Evolutionary conservation across 2,113 vertebrate species (phyloP).

Genomic region (Heterocephalus glaber): DNA sequence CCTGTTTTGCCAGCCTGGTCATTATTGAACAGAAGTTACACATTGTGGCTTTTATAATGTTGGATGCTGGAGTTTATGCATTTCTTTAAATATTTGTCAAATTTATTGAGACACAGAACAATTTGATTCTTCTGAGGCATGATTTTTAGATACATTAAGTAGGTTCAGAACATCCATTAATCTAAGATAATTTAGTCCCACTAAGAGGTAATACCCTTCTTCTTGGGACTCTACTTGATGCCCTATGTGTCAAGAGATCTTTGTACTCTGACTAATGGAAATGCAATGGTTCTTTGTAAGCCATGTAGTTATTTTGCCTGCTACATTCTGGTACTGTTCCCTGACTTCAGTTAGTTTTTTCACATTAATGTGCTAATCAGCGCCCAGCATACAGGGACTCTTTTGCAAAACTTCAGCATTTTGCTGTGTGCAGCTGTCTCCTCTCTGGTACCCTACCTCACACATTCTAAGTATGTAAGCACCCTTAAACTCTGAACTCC

Average conservation of each 20-base stretch:
- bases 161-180: not conserved
- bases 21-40: not conserved
- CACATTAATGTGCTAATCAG: not conserved
- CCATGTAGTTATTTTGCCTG: not conserved
- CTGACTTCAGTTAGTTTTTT: not conserved
- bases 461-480: not conserved
- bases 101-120: conserved; percentile 9
- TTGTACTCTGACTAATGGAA: not conserved
- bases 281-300: not conserved
- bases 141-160: not conserved
- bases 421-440: not conserved
- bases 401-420: not conserved
- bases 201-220: not conserved
- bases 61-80: not conserved
- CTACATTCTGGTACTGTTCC: not conserved
- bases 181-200: not conserved
- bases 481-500: not conserved
- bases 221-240: not conserved
- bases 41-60: not conserved
- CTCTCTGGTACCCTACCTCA: not conserved
- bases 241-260: not conserved
- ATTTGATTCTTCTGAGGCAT: not conserved
- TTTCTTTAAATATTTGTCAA: conserved; percentile 24
- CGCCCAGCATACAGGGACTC: not conserved
- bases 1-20: not conserved